These are phyloP conservation scores for Ageneiosus marmoratus DNA, from an alignment of 2,113 vertebrate genomes.

Conservation along the genomic window DNA sequence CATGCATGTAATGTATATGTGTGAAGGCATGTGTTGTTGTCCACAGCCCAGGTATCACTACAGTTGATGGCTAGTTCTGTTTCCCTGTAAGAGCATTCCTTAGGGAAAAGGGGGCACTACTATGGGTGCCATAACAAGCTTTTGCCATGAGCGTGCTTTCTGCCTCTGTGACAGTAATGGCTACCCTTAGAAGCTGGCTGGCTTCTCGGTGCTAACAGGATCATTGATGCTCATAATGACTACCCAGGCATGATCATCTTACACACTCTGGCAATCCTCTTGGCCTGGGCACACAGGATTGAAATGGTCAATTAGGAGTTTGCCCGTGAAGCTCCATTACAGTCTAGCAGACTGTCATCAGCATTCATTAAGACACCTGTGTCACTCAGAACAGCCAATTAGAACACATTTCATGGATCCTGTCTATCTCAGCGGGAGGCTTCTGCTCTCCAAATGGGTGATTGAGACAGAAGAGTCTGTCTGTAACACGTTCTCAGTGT, in stretches of 20 bases:
- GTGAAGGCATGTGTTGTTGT: neutral
- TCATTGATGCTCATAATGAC: constrained; percentile 56
- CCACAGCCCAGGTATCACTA: neutral
- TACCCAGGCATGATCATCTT: constrained; percentile 22
- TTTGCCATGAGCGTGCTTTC: constrained; percentile 42
- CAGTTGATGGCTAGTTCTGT: constrained; percentile 31
- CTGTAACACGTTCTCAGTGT: neutral
- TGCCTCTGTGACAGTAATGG: constrained; percentile 48
- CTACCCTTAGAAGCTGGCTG: constrained; percentile 42
- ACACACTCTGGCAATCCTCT: constrained; percentile 30
- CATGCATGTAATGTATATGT: neutral
- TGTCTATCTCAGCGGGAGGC: constrained; percentile 22
- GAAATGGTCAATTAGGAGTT: constrained; percentile 50
- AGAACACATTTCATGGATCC: constrained; percentile 35
- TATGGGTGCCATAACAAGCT: constrained; percentile 42
- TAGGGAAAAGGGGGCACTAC: constrained; percentile 33
- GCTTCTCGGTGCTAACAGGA: constrained; percentile 31
- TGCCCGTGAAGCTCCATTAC: constrained; percentile 39
- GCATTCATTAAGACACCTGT: constrained; percentile 53
- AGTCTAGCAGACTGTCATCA: constrained; percentile 43
- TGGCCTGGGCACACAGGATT: constrained; percentile 21
- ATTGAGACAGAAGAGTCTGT: constrained; percentile 10
- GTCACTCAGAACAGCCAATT: constrained; percentile 53
- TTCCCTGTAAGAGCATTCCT: constrained; percentile 36
- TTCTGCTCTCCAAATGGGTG: constrained; percentile 18